These are phyloP conservation scores for Daktulosphaira vitifoliae DNA, from an alignment of 1,140 invertebrate genomes.

Conservation along the genomic window DNA sequence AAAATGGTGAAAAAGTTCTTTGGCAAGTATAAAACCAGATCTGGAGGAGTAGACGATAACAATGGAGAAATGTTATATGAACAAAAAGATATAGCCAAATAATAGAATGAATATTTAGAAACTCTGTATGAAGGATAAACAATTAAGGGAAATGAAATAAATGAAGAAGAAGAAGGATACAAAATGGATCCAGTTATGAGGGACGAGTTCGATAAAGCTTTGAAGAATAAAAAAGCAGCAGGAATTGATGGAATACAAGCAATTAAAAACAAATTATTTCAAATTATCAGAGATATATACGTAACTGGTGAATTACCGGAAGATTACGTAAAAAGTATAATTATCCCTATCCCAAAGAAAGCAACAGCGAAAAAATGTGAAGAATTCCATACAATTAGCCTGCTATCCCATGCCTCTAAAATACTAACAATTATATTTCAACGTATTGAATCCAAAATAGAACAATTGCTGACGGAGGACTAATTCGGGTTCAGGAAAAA, in stretches of 20 bases:
- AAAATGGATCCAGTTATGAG: not conserved
- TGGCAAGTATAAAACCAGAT: not conserved
- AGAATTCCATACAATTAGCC: not conserved
- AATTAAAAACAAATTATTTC: too few species aligned
- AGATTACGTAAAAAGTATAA: too few species aligned
- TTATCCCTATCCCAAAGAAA: too few species aligned
- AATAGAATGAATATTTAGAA: constrained; percentile 17
- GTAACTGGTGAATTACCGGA: too few species aligned
- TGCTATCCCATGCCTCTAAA: too few species aligned
- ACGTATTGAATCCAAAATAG: too few species aligned
- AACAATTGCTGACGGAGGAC: not conserved
- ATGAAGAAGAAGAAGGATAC: constrained; percentile 3
- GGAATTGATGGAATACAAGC: too few species aligned
- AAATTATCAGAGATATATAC: too few species aligned
- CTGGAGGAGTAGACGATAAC: constrained; percentile 7
- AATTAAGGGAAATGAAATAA: constrained; percentile 3
- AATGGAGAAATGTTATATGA: constrained; percentile 6
- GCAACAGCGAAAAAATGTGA: not conserved
- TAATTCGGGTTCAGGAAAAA: too few species aligned
- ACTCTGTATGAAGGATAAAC: not conserved
- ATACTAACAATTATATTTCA: too few species aligned
- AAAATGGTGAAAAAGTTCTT: constrained; percentile 19
- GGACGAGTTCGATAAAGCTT: too few species aligned
- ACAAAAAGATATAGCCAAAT: not conserved
- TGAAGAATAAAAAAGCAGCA: too few species aligned